Percentiles rank a stretch among this genome's conserved stretches.
Evolutionary conservation across 1,140 invertebrate species (phyloP).

Genomic region (Anastrepha obliqua): DNA sequence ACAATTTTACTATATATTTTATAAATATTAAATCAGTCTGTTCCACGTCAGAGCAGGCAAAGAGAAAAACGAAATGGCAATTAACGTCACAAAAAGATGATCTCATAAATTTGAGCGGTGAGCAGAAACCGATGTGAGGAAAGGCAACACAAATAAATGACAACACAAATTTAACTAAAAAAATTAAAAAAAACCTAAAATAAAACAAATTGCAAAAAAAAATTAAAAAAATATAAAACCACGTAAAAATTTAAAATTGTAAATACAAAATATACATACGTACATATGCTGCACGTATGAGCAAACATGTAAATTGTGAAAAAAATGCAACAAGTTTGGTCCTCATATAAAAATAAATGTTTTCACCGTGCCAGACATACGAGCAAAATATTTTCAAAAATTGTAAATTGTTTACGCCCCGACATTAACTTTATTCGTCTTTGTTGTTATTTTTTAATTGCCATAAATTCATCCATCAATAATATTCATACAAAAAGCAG

Average conservation of each 20-base stretch:
- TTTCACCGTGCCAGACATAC: neutral
- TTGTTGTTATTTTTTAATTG: neutral
- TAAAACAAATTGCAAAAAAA: neutral
- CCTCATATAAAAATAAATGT: too few species aligned
- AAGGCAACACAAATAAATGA: neutral
- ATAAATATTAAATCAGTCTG: neutral
- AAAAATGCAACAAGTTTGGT: neutral
- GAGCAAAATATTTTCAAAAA: neutral
- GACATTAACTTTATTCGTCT: neutral
- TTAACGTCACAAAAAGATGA: conserved; percentile 45
- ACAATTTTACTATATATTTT: neutral
- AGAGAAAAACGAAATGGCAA: neutral
- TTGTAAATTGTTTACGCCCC: neutral
- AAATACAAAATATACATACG: neutral
- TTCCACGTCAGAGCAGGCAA: neutral
- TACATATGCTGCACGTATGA: neutral
- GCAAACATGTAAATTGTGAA: neutral
- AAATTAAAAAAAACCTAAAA: neutral
- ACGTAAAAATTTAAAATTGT: neutral
- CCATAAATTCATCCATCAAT: conserved; percentile 20
- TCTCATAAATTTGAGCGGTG: neutral
- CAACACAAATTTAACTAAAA: neutral
- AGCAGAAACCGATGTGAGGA: neutral
- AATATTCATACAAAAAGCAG: neutral
- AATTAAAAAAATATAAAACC: neutral